Conservation (phyloP, 2,888 invertebrate species). For the Lepidonotus clava region DNA sequence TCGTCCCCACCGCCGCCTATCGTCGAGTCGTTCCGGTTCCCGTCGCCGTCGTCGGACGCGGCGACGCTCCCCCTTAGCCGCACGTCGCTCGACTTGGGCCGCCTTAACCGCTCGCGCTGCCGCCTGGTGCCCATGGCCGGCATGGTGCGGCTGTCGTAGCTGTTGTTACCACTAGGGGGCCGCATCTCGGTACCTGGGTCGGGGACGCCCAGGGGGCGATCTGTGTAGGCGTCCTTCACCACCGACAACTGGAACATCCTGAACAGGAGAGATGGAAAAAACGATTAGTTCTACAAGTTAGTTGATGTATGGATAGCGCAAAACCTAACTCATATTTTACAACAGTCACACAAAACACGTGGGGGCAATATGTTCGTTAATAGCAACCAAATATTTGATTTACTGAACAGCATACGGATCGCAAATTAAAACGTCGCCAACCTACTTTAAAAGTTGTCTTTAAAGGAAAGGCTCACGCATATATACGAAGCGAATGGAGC, state of each 20-base stretch:
- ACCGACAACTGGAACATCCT: constrained; percentile 54
- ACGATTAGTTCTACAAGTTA: neutral
- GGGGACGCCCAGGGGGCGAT: constrained; percentile 24
- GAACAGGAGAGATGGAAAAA: neutral
- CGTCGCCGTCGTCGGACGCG: neutral
- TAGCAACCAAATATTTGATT: too few species aligned
- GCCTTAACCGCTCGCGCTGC: constrained; percentile 35
- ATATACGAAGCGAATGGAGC: too few species aligned
- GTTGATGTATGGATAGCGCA: neutral
- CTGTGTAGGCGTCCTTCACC: neutral
- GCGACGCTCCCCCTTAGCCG: neutral
- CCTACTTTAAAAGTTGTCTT: too few species aligned
- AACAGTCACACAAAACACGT: too few species aligned
- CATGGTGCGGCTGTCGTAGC: constrained; percentile 31
- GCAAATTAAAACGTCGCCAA: too few species aligned
- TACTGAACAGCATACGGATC: too few species aligned
- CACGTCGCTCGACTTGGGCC: constrained; percentile 40
- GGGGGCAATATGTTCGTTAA: too few species aligned
- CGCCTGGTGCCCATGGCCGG: constrained; percentile 37
- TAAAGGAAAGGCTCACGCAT: too few species aligned
- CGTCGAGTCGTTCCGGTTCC: neutral
- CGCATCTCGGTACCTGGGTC: neutral
- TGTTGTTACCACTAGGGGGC: neutral
- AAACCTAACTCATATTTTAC: too few species aligned
- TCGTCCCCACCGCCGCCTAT: neutral